phyloP scores from a whole-genome alignment of 1,140 invertebrate species.

The Anastrepha obliqua region DNA sequence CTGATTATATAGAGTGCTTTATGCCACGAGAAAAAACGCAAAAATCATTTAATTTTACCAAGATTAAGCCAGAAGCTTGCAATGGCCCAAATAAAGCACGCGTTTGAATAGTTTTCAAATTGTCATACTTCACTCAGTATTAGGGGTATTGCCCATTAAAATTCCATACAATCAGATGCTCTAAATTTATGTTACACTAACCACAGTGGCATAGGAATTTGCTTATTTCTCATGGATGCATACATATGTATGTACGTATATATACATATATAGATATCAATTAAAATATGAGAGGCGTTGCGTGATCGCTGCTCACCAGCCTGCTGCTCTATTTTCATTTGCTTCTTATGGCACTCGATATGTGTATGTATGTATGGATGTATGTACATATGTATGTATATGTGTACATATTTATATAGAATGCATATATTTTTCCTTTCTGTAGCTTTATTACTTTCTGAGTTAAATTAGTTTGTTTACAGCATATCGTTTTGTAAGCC shows the following conservation, averaged over 20 bases:
- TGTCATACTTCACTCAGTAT: no score
- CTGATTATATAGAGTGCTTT: no score
- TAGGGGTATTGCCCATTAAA: no score
- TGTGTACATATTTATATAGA: background rate
- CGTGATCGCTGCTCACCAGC: conserved; percentile 1
- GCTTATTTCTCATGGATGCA: background rate
- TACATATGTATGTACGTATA: background rate
- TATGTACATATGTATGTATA: background rate
- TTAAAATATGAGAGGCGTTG: conserved; percentile 25
- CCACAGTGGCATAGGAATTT: no score
- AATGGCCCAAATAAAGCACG: no score
- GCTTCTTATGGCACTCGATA: background rate
- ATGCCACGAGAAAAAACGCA: no score
- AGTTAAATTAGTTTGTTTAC: conserved; percentile 32
- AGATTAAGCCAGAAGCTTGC: no score
- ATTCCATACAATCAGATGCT: no score
- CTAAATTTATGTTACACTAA: no score
- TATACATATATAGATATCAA: background rate
- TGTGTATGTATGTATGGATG: background rate
- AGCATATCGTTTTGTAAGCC: conserved; percentile 1
- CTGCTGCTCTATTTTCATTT: background rate
- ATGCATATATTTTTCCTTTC: background rate
- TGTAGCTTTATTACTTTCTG: background rate
- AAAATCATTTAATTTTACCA: no score
- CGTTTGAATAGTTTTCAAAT: no score